Conservation (phyloP, 2,888 invertebrate genomes). For the Chloroclystis v-ata region DNA sequence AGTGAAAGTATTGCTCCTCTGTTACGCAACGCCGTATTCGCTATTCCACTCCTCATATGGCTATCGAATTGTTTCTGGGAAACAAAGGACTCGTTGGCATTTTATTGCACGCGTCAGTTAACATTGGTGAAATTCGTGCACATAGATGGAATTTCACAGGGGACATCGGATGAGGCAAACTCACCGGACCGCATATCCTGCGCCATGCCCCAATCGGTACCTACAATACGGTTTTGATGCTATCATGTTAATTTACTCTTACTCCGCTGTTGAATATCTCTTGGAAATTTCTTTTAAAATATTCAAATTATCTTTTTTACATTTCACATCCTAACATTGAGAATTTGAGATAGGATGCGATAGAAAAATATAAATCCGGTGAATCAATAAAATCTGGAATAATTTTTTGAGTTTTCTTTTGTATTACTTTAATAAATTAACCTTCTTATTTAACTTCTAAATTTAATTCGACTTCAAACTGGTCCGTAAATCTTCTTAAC, state of each 20-base stretch:
- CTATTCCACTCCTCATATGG: conserved; percentile 21
- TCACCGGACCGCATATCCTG: conserved; percentile 69
- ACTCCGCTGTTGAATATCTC: neutral
- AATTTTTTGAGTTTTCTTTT: no score
- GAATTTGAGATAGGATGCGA: no score
- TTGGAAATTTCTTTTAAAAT: neutral
- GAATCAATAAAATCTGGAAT: no score
- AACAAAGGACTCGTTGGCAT: conserved; percentile 29
- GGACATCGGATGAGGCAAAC: conserved; percentile 59
- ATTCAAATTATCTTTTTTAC: no score
- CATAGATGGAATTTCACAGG: conserved; percentile 59
- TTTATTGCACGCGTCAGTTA: conserved; percentile 57
- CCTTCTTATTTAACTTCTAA: no score
- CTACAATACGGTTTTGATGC: conserved; percentile 35
- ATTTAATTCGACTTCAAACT: neutral
- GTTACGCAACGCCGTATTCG: conserved; percentile 48
- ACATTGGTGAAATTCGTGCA: conserved; percentile 62
- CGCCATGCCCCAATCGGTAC: conserved; percentile 45
- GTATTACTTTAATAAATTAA: no score
- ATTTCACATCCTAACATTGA: no score
- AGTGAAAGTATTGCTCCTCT: conserved; percentile 53
- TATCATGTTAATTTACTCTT: conserved; percentile 39
- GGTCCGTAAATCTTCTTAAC: conserved; percentile 10
- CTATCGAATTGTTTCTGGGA: conserved; percentile 7
- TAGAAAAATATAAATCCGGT: no score